Evolutionary conservation across 2,888 invertebrate genomes (phyloP), one percentile per base, ranked within the genome.

Genomic region (Sarcophaga variegata): DNA sequence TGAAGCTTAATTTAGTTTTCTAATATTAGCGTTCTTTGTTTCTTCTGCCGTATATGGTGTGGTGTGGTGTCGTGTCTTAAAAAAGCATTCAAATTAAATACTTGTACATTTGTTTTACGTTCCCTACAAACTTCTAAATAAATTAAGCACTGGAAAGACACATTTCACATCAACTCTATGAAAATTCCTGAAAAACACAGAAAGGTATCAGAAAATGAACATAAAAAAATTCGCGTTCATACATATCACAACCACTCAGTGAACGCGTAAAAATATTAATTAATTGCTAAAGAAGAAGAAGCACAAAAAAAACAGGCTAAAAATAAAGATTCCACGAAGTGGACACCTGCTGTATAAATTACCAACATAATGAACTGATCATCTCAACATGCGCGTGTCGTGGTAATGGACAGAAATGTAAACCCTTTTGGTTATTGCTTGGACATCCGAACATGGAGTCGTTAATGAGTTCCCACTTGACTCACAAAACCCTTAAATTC

Each of bases 221-320:
- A 22, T 64, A 20, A 76, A 64, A 63, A 64, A 25, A 11, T 54
- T 59, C 59, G 59, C 45, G 20, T 45, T 59, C 59, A 64, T 49
- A 4, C 17, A 12, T 59, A 11, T 37, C 25, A 3, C 62, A 81
- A 85, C 62, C 49, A 70, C 59, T 78, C n/a, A 86, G 59, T 67
- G 60, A 80, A 63, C 66, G 67, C 82, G 72, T 86, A 69, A 86
- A 86, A 85, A 22, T 83, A 80, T 80, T 80, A 82, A 80, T 86
- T 81, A 83, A 81, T 77, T 86, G 63, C 69, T 47, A 54, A 71
- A 75, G 77, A 47, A 77, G 37, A 69, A 49, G 4, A 66, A 8
- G 22, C 20, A 54, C 10, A 2, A 10, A 6, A 37, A 37, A 37
- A 37, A 10, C 37, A 37, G 37, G 8, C 37, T 37, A 37, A 37